A percentile compares a stretch with the other conserved stretches of the same genome.
These are phyloP conservation scores for Cynopterus brachyotis DNA, from an alignment of 2,113 vertebrate species.

Conservation along the genomic window DNA sequence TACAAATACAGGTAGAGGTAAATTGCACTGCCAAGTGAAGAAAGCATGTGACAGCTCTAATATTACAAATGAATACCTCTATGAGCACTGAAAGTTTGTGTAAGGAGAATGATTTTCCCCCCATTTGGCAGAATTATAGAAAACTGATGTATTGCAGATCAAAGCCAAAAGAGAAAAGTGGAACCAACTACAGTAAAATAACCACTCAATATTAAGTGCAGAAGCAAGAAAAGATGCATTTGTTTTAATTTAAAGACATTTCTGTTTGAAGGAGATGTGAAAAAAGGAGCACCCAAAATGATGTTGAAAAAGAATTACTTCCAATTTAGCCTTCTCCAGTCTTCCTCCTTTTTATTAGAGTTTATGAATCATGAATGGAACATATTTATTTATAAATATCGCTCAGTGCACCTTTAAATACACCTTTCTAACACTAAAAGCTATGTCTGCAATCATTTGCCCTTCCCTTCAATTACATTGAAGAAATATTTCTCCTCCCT, in stretches of 20 bases:
- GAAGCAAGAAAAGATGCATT: slow-evolving; percentile 72
- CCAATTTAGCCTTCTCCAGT: slow-evolving; percentile 73
- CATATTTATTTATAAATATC: slow-evolving; percentile 47
- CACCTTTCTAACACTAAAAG: background rate
- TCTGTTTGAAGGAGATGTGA: slow-evolving; percentile 64
- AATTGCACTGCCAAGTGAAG: slow-evolving; percentile 7
- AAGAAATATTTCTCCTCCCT: slow-evolving; percentile 6
- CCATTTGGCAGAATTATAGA: slow-evolving; percentile 24
- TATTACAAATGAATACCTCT: slow-evolving; percentile 60
- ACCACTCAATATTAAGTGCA: slow-evolving; percentile 46
- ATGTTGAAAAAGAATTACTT: slow-evolving; percentile 79
- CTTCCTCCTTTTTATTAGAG: slow-evolving; percentile 73
- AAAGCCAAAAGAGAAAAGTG: slow-evolving; percentile 52
- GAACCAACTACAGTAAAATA: slow-evolving; percentile 63
- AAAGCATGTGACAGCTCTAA: slow-evolving; percentile 29
- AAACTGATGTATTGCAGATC: slow-evolving; percentile 62
- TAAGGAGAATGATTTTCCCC: slow-evolving; percentile 14
- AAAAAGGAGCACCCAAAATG: slow-evolving; percentile 73
- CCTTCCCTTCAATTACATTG: background rate
- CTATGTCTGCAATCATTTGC: background rate
- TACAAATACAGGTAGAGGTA: slow-evolving; percentile 65
- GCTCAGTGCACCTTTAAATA: background rate
- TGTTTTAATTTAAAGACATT: slow-evolving; percentile 66
- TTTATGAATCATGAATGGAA: slow-evolving; percentile 76
- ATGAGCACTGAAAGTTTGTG: slow-evolving; percentile 50